A percentile compares a stretch with the other conserved stretches of the same genome.
Evolutionary conservation across 2,113 vertebrate species (phyloP).

Genomic region (human (Homo sapiens)): DNA sequence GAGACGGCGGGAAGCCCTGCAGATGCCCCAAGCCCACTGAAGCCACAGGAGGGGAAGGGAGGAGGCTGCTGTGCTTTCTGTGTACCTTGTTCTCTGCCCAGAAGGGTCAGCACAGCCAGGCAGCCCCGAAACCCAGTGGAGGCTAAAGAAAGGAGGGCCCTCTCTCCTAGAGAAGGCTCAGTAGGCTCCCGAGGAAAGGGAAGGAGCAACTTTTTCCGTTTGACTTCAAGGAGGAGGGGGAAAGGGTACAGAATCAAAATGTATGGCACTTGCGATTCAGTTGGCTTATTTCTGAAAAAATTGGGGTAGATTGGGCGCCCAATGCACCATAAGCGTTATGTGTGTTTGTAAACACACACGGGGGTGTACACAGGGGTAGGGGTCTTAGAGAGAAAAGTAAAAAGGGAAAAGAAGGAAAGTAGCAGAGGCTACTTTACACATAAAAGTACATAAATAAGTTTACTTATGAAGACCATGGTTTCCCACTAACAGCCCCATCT

Average conservation of each 20-base stretch:
- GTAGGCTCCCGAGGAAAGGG: rapidly evolving
- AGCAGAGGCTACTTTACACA: not conserved
- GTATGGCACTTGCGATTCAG: rapidly evolving
- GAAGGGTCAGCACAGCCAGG: rapidly evolving
- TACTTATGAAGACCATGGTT: not conserved
- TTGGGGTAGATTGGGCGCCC: not conserved
- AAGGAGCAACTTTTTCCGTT: not conserved
- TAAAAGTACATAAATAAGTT: not conserved
- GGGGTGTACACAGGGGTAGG: not conserved
- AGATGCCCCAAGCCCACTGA: not conserved
- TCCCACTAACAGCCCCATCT: not conserved
- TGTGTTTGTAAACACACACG: not conserved
- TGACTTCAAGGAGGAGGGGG: not conserved
- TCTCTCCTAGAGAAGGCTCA: not conserved
- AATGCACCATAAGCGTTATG: not conserved
- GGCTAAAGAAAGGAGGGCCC: too few species aligned
- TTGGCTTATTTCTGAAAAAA: not conserved
- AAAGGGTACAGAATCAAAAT: not conserved
- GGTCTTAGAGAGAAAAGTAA: not conserved
- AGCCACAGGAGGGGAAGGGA: not conserved
- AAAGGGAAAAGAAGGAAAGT: not conserved
- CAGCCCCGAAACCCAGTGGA: not conserved
- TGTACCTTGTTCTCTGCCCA: not conserved
- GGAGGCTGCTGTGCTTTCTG: not conserved
- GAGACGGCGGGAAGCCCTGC: not conserved